A percentile compares a stretch with the other conserved stretches of the same genome.
Evolutionary conservation across 1,140 invertebrate genomes (phyloP).

Genomic region (Pseudobourletiella spinata): DNA sequence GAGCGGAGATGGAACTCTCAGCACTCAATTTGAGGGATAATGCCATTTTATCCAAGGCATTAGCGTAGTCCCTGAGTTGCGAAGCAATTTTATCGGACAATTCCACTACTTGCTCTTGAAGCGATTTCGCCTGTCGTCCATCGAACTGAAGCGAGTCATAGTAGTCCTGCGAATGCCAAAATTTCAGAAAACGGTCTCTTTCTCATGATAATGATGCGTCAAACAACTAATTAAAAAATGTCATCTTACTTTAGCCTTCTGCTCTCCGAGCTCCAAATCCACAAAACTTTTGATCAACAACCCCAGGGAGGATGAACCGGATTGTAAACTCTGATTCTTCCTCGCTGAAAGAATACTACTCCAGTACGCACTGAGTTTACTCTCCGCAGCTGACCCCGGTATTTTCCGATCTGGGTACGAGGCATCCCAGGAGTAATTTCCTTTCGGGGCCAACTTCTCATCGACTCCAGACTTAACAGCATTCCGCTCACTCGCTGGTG

Average conservation of each 20-base stretch:
- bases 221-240: neutral
- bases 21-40: conserved; percentile 7
- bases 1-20: neutral
- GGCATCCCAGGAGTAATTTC: neutral
- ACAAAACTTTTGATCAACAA: conserved; percentile 11
- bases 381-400: neutral
- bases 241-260: conserved; percentile 9
- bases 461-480: neutral
- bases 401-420: too few relatives aligned
- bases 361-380: neutral
- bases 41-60: conserved; percentile 15
- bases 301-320: conserved; percentile 4
- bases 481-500: neutral
- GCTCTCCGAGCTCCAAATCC: conserved; percentile 3
- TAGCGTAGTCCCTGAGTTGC: conserved; percentile 9
- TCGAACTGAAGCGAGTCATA: conserved; percentile 14
- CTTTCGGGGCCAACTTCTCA: neutral
- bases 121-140: neutral
- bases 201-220: neutral
- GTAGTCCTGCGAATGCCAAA: neutral
- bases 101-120: conserved; percentile 6
- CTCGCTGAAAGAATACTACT: neutral
- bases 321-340: neutral
- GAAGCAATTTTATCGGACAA: conserved; percentile 10
- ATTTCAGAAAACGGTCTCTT: neutral